Base-by-base conservation (phyloP, 2,113 vertebrate genomes). In the Salvelinus namaycush region DNA sequence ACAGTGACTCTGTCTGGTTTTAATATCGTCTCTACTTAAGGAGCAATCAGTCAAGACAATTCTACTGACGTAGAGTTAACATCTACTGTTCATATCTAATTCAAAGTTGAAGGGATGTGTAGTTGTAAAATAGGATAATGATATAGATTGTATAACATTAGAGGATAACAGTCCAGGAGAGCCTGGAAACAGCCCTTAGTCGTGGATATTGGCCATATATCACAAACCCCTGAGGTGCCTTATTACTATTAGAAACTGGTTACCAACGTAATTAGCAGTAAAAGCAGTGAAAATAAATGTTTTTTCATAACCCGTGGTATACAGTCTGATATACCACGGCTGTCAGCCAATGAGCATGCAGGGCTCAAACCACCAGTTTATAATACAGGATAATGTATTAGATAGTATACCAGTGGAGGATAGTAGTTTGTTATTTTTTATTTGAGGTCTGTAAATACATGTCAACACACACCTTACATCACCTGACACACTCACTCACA, bases 1-100 rank as follows among this genome's bases (percentile, higher is more conserved):
- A 81, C 81, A 76, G 81, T 77, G 84, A 84, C 86, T 83, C 75
- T 81, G 81, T 85, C 83, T 68, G 78, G 84, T 84, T 91, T 62
- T 83, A 72, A 81, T 76, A 76, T 81, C 11, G 20, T 60, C 84
- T 31, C 71, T 54, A 76, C 81, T 83, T 82, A 83, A 75, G 78
- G 73, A 78, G 75, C 74, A 81, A 80, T 84, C 78, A 77, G 83
- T 67, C 68, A 76, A 74, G n/a, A n/a, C 70, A 72, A 48, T 74
- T 84, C 87, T 81, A 82, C 51, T 31, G 14, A 16, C 49, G 0
- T 51, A 70, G 29, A 82, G 79, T 80, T 76, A 80, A 79, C 44
- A 70, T 64, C 72, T 80, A 79, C 81, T n/a, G n/a, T 39, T 79
- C 66, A 68, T 75, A 77, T 1, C 72, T 84, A 84, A 88, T 87